Percentiles rank a stretch among this genome's conserved stretches.
Conservation (phyloP, 2,888 invertebrate species). For the Cyrtodaria siliqua region DNA sequence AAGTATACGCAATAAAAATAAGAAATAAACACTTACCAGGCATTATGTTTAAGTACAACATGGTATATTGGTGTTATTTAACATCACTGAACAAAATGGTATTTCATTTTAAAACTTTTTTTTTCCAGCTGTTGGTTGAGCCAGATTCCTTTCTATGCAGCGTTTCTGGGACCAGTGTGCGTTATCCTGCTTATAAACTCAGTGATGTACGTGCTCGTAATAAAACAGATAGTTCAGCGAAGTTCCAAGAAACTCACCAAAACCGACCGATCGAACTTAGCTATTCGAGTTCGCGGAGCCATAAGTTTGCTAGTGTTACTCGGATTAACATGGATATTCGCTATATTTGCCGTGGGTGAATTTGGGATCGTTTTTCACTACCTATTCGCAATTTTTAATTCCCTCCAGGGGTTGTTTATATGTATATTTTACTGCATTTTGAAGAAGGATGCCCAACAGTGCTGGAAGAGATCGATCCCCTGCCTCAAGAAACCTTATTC, state of each 20-base stretch:
- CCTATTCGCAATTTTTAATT: constrained; percentile 83
- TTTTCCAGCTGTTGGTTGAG: constrained; percentile 81
- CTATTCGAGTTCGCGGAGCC: constrained; percentile 76
- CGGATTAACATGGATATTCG: constrained; percentile 84
- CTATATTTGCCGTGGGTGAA: constrained; percentile 79
- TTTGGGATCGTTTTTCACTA: constrained; percentile 79
- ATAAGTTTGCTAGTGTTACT: constrained; percentile 78
- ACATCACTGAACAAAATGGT: too few species aligned
- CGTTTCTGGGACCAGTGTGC: constrained; percentile 84
- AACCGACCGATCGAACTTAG: constrained; percentile 66
- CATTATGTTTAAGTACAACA: too few species aligned
- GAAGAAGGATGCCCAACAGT: constrained; percentile 77
- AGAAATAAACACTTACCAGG: too few species aligned
- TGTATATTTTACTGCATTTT: constrained; percentile 83
- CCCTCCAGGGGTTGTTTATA: constrained; percentile 83
- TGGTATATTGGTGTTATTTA: too few species aligned
- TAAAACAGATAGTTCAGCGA: constrained; percentile 70
- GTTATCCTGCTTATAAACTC: constrained; percentile 85
- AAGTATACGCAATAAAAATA: too few species aligned
- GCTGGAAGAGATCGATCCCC: constrained; percentile 65
- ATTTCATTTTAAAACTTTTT: too few species aligned
- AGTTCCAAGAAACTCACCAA: constrained; percentile 70
- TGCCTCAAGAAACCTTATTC: constrained; percentile 50
- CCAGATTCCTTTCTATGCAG: constrained; percentile 76
- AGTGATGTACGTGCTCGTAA: constrained; percentile 85